Conservation (phyloP, 2,113 vertebrate species). For the Shinisaurus crocodilurus region DNA sequence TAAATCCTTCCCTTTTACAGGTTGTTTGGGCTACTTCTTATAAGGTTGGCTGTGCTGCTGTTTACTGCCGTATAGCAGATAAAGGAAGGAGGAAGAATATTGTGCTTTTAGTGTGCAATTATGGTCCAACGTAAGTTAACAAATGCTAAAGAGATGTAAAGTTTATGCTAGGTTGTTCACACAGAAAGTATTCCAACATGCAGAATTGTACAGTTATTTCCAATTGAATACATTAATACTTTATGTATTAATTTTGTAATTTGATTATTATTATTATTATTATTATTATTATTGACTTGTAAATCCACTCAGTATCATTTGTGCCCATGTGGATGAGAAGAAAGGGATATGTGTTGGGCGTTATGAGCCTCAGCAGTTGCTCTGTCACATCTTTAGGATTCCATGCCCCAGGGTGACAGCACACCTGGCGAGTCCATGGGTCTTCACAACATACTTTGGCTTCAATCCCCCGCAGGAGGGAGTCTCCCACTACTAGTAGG, state of each 20-base stretch:
- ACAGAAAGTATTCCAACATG: neutral
- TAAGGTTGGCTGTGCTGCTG: slow-evolving; percentile 67
- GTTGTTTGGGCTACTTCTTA: slow-evolving; percentile 65
- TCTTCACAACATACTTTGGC: too few species aligned
- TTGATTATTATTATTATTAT: neutral
- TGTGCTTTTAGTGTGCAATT: slow-evolving; percentile 65
- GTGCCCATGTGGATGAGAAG: too few species aligned
- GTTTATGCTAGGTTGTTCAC: neutral
- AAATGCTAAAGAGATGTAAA: slow-evolving; percentile 29
- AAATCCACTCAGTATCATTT: neutral
- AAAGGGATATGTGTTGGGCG: too few species aligned
- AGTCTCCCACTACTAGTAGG: too few species aligned
- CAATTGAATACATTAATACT: neutral
- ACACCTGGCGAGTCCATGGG: too few species aligned
- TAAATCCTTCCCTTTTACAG: slow-evolving; percentile 48
- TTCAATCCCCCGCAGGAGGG: too few species aligned
- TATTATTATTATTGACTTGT: neutral
- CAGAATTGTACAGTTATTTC: neutral
- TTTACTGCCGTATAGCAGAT: slow-evolving; percentile 24
- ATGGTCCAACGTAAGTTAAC: slow-evolving; percentile 66
- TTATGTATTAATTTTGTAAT: neutral
- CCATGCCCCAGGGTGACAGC: too few species aligned
- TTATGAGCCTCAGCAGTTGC: too few species aligned
- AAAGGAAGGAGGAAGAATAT: accelerated
- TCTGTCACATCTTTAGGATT: too few species aligned